Evolutionary conservation across 1,140 invertebrate species (phyloP), one percentile per base, ranked within the genome.

Genomic region (Colletes gigas): DNA sequence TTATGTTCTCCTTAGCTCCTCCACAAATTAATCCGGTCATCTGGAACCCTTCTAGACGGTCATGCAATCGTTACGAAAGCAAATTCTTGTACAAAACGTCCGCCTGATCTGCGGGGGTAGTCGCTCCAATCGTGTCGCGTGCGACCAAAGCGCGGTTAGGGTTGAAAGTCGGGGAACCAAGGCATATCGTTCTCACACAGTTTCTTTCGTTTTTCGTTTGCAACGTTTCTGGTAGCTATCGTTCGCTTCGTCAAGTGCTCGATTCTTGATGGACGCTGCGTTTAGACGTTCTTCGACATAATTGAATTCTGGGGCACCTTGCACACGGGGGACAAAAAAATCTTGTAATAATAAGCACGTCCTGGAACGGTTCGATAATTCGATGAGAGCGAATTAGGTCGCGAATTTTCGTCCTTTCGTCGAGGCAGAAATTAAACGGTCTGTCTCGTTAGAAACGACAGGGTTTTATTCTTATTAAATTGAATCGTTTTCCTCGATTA

Each of bases 161-260:
- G 0, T 47, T 5, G 39, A 59, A 12, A 15, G 52, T 39, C 19
- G 75, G 75, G 66, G 57, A 62, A 77, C 66, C 55, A 77, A 77
- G 75, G 75, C 75, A 77, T 77, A 77, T 77, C 66, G 75, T 77
- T 77, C 66, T 77, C 65, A 59, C 39, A 1, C 14, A 6, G 17
- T 21, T 10, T 57, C 30, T 41, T 41, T 70, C 17, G 10, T 59
- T 59, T 59, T 19, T 6, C 1, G 14, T 59, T 59, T 41, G 30
- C 63, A 5, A 41, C 63, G 5, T 41, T 65, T 65, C 39, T 65
- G 50, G 10, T 50, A 50, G 50, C 10, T 14, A 15, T 21, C n/a
- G 57, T 9, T 59, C 15, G 55, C 6, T n/a, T 57, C 4, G n/a
- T 47, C 44, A 9, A 9, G 6, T 47, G 9, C 44, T 47, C 44